phyloP scores from a whole-genome alignment of 2,888 invertebrate genomes.

The Parelbella ahira region DNA sequence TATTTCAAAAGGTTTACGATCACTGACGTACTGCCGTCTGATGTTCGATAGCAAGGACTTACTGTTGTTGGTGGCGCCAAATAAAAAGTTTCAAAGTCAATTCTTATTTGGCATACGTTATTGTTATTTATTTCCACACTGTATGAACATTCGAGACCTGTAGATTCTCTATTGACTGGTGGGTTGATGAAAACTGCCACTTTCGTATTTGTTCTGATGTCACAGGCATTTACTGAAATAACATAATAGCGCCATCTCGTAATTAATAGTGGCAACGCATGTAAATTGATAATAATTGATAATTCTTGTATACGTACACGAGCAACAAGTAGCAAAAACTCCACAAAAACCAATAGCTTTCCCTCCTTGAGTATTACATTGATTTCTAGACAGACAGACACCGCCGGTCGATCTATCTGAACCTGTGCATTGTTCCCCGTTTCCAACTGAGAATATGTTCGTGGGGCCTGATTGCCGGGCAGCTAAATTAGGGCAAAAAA shows the following conservation, averaged over 20 bases:
- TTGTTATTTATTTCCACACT: constrained; percentile 80
- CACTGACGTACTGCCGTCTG: constrained; percentile 26
- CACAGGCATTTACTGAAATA: constrained; percentile 68
- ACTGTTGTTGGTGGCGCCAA: constrained; percentile 72
- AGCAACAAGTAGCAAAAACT: constrained; percentile 73
- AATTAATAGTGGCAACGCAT: not conserved
- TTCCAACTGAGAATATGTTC: constrained; percentile 65
- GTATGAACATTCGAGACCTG: constrained; percentile 74
- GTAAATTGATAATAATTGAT: not conserved
- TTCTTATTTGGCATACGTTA: constrained; percentile 81
- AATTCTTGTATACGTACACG: constrained; percentile 52
- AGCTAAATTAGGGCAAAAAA: too few species aligned
- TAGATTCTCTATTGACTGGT: constrained; percentile 58
- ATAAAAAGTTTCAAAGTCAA: constrained; percentile 80
- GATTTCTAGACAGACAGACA: constrained; percentile 73
- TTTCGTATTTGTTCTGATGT: constrained; percentile 63
- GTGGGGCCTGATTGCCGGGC: constrained; percentile 50
- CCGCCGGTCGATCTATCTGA: constrained; percentile 64
- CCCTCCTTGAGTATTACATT: constrained; percentile 77
- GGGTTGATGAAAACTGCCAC: constrained; percentile 74
- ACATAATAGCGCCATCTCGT: constrained; percentile 33
- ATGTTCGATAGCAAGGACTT: constrained; percentile 33
- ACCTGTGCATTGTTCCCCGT: constrained; percentile 64
- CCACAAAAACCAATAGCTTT: constrained; percentile 74
- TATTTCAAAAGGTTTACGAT: not conserved